Base-by-base conservation (phyloP, 2,888 invertebrate genomes). In the Leptinotarsa juncta region DNA sequence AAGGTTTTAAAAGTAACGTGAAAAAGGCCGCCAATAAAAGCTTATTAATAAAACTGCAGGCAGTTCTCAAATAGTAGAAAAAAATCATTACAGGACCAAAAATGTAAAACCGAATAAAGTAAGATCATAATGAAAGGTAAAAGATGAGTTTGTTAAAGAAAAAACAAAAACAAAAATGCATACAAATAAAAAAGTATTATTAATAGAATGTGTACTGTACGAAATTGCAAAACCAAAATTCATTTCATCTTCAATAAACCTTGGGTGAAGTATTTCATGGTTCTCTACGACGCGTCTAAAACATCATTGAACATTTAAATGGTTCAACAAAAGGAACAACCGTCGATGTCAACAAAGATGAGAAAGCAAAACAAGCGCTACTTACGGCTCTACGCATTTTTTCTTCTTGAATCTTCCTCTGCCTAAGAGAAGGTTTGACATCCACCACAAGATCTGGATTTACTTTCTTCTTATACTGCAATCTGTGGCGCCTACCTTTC, bases 391-490 rank as follows among this genome's bases (percentile, higher is more conserved):
- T 91, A 82, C 97, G 93, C 82, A 96, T 92, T 86, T 96, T 95
- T 81, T 97, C 96, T 84, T 94, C 96, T 66, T 95, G 93, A 82
- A 96, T 90, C 85, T 95, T 96, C 67, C 96, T 92, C 84, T 94
- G 94, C 79, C 97, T 93, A 81, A 97, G 91, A 62, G 96, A 97
- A 18, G 97, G 97, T 89, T 98, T 98, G 82, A 97, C 95, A 87
- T 98, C 98, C 66, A 98, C 98, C 70, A 97, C 95, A 82, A 99
- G 90, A 88, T 97, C 97, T 0, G 99, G 98, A 88, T 95, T 92
- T 18, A 97, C 95, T 89, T 97, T 97, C 85, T 96, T 96, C 91
- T 99, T 99, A 89, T 97, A 99, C 87, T 98, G 97, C 78, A 99
- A 91, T 49, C 99, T 92, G 88, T 99, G 99, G 12, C 99, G 91